A percentile compares a stretch with the other conserved stretches of the same genome.
Evolutionary conservation across 2,888 invertebrate genomes (phyloP).

Genomic region (Ochropleura leucogaster): DNA sequence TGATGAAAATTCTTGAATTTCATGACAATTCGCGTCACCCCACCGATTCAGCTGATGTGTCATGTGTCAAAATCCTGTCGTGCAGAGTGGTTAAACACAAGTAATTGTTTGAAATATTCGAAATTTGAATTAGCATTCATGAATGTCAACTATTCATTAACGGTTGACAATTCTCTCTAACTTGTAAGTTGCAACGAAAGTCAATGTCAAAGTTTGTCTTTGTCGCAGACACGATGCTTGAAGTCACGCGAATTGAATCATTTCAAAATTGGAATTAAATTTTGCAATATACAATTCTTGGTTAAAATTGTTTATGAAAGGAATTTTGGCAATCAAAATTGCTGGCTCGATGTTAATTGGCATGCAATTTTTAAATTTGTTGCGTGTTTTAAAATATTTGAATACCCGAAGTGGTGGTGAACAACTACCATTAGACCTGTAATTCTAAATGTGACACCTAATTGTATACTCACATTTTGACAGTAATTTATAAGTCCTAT

Average conservation of each 20-base stretch:
- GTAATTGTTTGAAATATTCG: slow-evolving; percentile 42
- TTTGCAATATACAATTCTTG: background rate
- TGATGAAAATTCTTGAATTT: too few relatives aligned
- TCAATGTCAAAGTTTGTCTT: slow-evolving; percentile 14
- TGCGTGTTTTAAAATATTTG: too few relatives aligned
- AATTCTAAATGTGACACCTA: background rate
- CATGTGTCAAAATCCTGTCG: too few relatives aligned
- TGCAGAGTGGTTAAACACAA: too few relatives aligned
- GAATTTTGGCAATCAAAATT: slow-evolving; percentile 23
- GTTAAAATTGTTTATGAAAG: slow-evolving; percentile 3
- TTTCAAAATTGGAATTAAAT: slow-evolving; percentile 31
- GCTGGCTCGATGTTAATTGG: background rate
- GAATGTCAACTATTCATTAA: slow-evolving; percentile 27
- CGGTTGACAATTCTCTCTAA: slow-evolving; percentile 27
- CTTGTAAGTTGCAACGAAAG: slow-evolving; percentile 39
- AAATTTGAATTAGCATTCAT: slow-evolving; percentile 29
- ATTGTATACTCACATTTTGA: background rate
- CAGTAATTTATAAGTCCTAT: background rate
- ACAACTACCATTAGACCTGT: too few relatives aligned
- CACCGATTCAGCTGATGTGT: too few relatives aligned
- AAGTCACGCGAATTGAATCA: slow-evolving; percentile 32
- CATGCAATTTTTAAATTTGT: background rate
- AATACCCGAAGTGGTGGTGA: too few relatives aligned
- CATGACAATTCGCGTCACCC: too few relatives aligned
- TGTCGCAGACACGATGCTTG: slow-evolving; percentile 25